Evolutionary conservation across 2,888 invertebrate species (phyloP).

Genomic region (Himalopsyche anomala): DNA sequence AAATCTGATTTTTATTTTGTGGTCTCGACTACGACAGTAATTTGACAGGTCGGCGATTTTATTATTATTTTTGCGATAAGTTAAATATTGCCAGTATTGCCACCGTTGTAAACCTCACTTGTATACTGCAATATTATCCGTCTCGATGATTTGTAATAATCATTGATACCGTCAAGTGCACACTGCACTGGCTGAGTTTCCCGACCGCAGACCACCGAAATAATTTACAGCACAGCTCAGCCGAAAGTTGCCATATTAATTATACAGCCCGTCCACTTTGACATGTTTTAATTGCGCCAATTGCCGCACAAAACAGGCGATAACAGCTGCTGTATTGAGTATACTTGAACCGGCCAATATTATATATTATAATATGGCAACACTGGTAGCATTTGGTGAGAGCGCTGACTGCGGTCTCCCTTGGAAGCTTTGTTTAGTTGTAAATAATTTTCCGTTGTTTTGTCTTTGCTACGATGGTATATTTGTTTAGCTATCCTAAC

Average conservation of each 20-base stretch:
- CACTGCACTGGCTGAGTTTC: conserved; percentile 31
- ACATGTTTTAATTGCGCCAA: conserved; percentile 45
- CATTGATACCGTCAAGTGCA: background rate
- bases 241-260: conserved; percentile 40
- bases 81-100: too few relatives aligned
- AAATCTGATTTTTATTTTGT: too few relatives aligned
- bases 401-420: conserved; percentile 8
- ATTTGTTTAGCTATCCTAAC: too few relatives aligned
- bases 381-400: background rate
- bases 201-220: conserved; percentile 11
- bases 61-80: too few relatives aligned
- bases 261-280: conserved; percentile 39
- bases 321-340: conserved; percentile 31
- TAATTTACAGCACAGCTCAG: conserved; percentile 8
- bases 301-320: conserved; percentile 28
- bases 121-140: too few relatives aligned
- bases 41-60: too few relatives aligned
- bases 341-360: background rate
- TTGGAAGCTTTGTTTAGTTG: background rate
- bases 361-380: background rate
- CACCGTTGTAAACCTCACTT: too few relatives aligned
- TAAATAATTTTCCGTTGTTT: background rate
- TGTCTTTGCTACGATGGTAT: background rate
- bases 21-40: too few relatives aligned
- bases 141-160: background rate